Evolutionary conservation across 1,140 invertebrate genomes (phyloP).

Genomic region (Dreissena polymorpha): DNA sequence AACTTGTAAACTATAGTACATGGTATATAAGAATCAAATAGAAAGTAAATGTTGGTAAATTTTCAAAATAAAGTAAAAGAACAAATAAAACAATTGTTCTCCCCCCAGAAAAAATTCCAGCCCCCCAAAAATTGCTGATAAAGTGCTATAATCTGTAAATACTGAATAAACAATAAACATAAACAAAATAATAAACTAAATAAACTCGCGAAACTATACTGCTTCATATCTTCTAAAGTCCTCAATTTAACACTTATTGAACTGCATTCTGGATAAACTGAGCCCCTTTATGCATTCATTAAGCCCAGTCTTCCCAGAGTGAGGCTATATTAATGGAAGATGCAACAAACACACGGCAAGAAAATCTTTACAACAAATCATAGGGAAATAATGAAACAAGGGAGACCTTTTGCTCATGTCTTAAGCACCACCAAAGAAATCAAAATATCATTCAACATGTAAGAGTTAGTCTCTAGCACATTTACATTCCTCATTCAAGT

Average conservation of each 20-base stretch:
- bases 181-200: conserved; percentile 35
- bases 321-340: neutral
- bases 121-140: conserved; percentile 35
- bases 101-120: conserved; percentile 13
- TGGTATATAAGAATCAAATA: conserved; percentile 51
- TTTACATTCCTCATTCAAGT: neutral
- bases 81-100: conserved; percentile 56
- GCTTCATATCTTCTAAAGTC: neutral
- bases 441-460: too few species aligned
- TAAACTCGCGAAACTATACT: conserved; percentile 8
- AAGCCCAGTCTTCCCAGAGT: too few species aligned
- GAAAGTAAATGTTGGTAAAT: conserved; percentile 52
- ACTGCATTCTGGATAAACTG: too few species aligned
- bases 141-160: conserved; percentile 42
- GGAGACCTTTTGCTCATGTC: too few species aligned
- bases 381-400: neutral
- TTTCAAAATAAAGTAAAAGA: conserved; percentile 56
- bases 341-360: conserved; percentile 8
- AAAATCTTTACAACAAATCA: neutral
- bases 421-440: too few species aligned
- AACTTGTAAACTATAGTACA: conserved; percentile 47
- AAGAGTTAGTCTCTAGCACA: conserved; percentile 16
- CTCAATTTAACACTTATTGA: neutral
- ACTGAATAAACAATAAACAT: conserved; percentile 49
- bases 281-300: too few species aligned